These are phyloP conservation scores for Chrysolina americana DNA, from an alignment of 2,888 invertebrate genomes.

Conservation along the genomic window DNA sequence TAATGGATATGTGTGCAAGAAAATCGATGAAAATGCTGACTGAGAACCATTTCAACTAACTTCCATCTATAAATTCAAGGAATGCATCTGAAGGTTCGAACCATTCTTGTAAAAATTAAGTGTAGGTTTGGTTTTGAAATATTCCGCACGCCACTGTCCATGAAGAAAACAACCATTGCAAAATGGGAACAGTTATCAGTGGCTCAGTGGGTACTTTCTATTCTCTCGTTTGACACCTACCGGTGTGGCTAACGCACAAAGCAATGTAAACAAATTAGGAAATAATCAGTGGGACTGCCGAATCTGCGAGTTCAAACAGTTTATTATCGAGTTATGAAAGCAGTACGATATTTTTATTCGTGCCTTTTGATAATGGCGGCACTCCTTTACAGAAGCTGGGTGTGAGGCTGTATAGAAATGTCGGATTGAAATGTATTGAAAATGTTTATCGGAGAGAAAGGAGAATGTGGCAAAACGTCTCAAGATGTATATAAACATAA, in stretches of 20 bases:
- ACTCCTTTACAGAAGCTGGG: conserved; percentile 24
- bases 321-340: background rate
- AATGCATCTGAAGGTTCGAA: too few relatives aligned
- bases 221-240: conserved; percentile 34
- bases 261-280: conserved; percentile 41
- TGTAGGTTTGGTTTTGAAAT: too few relatives aligned
- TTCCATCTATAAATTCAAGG: too few relatives aligned
- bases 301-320: conserved; percentile 8
- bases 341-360: conserved; percentile 3
- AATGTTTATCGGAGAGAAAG: conserved; percentile 5
- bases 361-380: conserved; percentile 4
- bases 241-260: conserved; percentile 22
- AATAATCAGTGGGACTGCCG: conserved; percentile 24
- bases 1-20: too few relatives aligned
- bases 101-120: too few relatives aligned
- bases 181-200: conserved; percentile 36
- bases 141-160: conserved; percentile 5
- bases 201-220: conserved; percentile 36
- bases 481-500: background rate
- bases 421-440: conserved; percentile 8
- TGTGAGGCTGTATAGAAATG: background rate
- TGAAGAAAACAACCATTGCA: conserved; percentile 22
- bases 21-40: too few relatives aligned
- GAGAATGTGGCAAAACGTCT: background rate
- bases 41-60: too few relatives aligned